phyloP scores from a whole-genome alignment of 2,888 invertebrate genomes.

The Monoplex corrugatus region DNA sequence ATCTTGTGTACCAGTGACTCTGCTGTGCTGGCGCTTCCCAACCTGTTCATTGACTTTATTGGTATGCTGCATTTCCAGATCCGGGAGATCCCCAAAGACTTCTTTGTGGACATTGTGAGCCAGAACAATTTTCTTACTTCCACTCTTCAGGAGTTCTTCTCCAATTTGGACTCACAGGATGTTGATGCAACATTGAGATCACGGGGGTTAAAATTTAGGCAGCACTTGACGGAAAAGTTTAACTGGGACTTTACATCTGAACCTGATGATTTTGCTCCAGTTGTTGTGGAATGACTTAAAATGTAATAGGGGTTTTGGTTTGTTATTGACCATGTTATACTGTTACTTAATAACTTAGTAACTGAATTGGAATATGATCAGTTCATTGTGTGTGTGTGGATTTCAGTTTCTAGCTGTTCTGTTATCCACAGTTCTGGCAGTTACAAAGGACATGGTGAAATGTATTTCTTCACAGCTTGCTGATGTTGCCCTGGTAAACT shows the following conservation, averaged over 20 bases:
- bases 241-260: constrained; percentile 92
- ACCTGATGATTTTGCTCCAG: constrained; percentile 92
- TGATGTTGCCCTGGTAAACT: no score
- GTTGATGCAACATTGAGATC: constrained; percentile 85
- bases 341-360: no score
- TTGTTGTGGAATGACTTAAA: constrained; percentile 87
- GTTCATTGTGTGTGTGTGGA: no score
- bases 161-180: constrained; percentile 85
- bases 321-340: no score
- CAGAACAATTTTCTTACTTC: constrained; percentile 94
- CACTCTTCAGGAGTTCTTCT: constrained; percentile 91
- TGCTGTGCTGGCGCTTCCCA: constrained; percentile 87
- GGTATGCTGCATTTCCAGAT: constrained; percentile 86
- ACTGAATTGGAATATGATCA: no score
- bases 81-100: constrained; percentile 95
- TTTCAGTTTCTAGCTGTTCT: no score
- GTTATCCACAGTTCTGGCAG: no score
- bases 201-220: constrained; percentile 88
- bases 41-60: constrained; percentile 90
- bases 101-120: constrained; percentile 91
- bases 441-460: no score
- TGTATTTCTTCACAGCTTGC: no score
- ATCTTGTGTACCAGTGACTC: constrained; percentile 89
- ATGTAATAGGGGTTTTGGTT: no score
- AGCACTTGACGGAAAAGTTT: constrained; percentile 88